phyloP scores from a whole-genome alignment of 2,113 vertebrate genomes.

The Serilophus lunatus region DNA sequence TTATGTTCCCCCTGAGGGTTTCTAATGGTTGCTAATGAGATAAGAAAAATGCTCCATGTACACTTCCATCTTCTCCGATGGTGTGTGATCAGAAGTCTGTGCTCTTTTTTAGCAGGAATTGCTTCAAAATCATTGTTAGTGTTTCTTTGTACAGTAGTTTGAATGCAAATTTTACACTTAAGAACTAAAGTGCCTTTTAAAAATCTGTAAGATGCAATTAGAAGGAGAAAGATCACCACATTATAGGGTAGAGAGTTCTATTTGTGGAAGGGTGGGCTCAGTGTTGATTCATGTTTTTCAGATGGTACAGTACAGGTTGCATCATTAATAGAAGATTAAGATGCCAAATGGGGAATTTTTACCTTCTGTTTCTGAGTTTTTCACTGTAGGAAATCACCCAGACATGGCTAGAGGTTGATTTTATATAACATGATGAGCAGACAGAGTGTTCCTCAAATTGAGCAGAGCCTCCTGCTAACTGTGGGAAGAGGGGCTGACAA shows the following conservation, averaged over 20 bases:
- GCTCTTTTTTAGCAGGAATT: constrained; percentile 28
- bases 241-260: constrained; percentile 5
- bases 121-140: constrained; percentile 52
- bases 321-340: constrained; percentile 59
- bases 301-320: constrained; percentile 45
- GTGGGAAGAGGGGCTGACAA: constrained; percentile 65
- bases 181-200: constrained; percentile 61
- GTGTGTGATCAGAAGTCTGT: constrained; percentile 12
- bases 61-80: constrained; percentile 14
- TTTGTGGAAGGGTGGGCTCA: constrained; percentile 23
- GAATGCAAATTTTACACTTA: constrained; percentile 52
- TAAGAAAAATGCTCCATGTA: constrained; percentile 32
- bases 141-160: constrained; percentile 56
- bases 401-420: constrained; percentile 65
- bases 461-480: constrained; percentile 67
- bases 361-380: constrained; percentile 61
- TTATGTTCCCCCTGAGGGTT: constrained; percentile 58
- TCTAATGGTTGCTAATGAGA: constrained; percentile 66
- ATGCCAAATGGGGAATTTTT: constrained; percentile 61
- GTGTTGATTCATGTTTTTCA: constrained; percentile 64
- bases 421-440: constrained; percentile 61
- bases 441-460: constrained; percentile 66
- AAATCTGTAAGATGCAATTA: constrained; percentile 60
- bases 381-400: constrained; percentile 64
- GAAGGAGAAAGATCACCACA: constrained; percentile 30